Evolutionary conservation across 1,140 invertebrate species (phyloP).

Genomic region (Cydia fagiglandana): DNA sequence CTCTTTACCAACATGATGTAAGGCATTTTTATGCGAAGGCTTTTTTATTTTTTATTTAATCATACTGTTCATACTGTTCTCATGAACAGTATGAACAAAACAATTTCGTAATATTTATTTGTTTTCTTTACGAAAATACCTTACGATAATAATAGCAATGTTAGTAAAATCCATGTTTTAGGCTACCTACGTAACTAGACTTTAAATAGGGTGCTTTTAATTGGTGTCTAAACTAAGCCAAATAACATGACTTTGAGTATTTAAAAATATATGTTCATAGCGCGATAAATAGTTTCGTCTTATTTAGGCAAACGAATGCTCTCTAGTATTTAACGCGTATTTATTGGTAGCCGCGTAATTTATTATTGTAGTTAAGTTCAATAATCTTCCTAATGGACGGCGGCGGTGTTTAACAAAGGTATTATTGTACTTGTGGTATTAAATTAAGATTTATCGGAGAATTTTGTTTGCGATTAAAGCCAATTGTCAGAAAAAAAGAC

Average conservation of each 20-base stretch:
- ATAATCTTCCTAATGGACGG: not conserved
- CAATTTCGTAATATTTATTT: no score
- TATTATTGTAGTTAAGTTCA: conserved; percentile 33
- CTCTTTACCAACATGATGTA: no score
- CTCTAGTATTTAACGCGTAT: conserved; percentile 53
- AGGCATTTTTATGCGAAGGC: no score
- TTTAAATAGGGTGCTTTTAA: not conserved
- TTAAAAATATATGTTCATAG: not conserved
- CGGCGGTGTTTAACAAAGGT: not conserved
- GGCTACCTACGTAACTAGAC: no score
- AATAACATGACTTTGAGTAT: conserved; percentile 2
- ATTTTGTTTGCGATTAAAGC: not conserved
- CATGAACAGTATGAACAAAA: no score
- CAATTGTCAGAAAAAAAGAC: not conserved
- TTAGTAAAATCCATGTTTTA: no score
- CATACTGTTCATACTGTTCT: no score
- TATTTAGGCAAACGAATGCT: conserved; percentile 45
- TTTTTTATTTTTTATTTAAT: no score
- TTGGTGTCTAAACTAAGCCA: not conserved
- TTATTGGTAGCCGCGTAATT: conserved; percentile 47
- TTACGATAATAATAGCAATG: no score
- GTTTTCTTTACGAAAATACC: no score
- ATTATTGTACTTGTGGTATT: conserved; percentile 3
- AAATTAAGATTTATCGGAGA: not conserved
- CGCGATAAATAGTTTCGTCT: conserved; percentile 20